Evolutionary conservation across 2,113 vertebrate species (phyloP), one percentile per base, ranked within the genome.

Genomic region (Abramis brama): DNA sequence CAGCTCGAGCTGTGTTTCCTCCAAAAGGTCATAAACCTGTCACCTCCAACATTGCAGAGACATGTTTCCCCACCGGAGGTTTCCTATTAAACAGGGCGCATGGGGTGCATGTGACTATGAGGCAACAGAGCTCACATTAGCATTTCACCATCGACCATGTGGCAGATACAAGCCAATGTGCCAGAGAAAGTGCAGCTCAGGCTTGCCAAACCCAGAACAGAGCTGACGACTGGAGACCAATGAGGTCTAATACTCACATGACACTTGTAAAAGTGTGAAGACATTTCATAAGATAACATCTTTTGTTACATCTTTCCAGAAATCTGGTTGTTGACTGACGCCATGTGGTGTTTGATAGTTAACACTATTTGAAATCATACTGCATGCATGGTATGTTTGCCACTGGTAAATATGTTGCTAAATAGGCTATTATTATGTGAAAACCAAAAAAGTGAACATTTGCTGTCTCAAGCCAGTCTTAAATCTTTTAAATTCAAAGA

Each of bases 81-180:
- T 91, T 92, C 87, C 87, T 84, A 86, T 84, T 86, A 93, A 87
- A 89, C n/a, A 25, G 33, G 30, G 43, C 73, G 62, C 90, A 87
- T 85, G 91, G 88, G 89, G 55, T 50, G 30, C 64, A 55, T 84
- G 60, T 87, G 85, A 87, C 86, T 86, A 52, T 88, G 62, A 82
- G 64, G 55, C 85, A 87, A 87, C 85, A 19, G 36, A 64, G 74
- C 70, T 87, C 57, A 25, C 84, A 83, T 81, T 74, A 88, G 64
- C 5, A 25, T 88, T 89, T 85, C 87, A 59, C 83, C 45, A 74
- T 91, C 86, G 79, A 64, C 23, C 6, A 66, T 81, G 89, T 84
- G 74, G 79, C 64, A 79, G 27, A 73, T 8, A 19, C 50, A 62
- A 68, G 62, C 4, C 11, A 50, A 47, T 36, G 33, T 45, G 45